These are phyloP conservation scores for Saturnia pavonia DNA, from an alignment of 2,888 invertebrate species.

Conservation along the genomic window DNA sequence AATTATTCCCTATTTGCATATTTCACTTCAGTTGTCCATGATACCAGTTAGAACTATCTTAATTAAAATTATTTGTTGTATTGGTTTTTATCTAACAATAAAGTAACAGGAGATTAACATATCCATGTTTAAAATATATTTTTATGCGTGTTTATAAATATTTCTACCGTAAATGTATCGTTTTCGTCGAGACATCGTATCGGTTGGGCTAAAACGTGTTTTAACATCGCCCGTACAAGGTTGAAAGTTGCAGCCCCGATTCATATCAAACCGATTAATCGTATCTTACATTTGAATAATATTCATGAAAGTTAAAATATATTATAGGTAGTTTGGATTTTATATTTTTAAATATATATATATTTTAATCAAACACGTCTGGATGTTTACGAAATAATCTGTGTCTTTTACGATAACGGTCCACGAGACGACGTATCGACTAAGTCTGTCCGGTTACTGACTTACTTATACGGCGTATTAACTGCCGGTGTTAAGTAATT, in stretches of 20 bases:
- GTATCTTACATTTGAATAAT: background rate
- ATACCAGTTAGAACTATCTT: background rate
- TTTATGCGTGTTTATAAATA: slow-evolving; percentile 1
- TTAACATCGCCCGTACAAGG: background rate
- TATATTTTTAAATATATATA: background rate
- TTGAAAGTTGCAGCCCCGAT: slow-evolving; percentile 1
- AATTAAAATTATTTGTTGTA: background rate
- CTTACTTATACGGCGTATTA: slow-evolving; percentile 15
- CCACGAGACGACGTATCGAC: background rate
- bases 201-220: background rate
- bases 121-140: background rate
- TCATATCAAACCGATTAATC: background rate
- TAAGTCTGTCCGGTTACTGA: slow-evolving; percentile 7
- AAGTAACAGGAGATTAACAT: background rate
- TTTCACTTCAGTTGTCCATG: background rate
- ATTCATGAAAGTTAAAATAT: background rate
- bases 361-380: slow-evolving; percentile 1
- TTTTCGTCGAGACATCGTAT: background rate
- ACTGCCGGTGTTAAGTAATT: slow-evolving; percentile 15
- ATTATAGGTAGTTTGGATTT: slow-evolving; percentile 2
- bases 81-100: background rate
- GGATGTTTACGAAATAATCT: slow-evolving; percentile 7
- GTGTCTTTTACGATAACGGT: slow-evolving; percentile 17
- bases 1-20: too few relatives aligned
- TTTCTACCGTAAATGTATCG: background rate